These are phyloP conservation scores for Mustela lutreola DNA, from an alignment of 2,113 vertebrate genomes.

Conservation along the genomic window DNA sequence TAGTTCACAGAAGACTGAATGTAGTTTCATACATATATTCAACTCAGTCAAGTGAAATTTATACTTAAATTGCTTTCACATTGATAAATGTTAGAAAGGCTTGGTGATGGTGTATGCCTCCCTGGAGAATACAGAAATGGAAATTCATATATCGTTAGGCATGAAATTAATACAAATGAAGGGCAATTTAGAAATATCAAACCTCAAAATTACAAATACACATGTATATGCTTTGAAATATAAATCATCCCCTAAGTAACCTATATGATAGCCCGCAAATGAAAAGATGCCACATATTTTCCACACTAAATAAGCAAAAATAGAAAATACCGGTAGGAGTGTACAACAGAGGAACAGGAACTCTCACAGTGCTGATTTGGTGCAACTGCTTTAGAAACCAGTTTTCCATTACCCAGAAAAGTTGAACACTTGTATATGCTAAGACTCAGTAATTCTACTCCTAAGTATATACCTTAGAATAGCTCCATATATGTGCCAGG, in stretches of 20 bases:
- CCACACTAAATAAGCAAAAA: not conserved
- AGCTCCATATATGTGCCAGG: not conserved
- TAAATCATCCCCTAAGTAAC: not conserved
- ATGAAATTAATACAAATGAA: not conserved
- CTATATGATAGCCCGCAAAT: not conserved
- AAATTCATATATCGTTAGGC: not conserved
- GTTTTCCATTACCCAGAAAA: not conserved
- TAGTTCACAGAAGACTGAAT: not conserved
- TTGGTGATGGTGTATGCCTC: not conserved
- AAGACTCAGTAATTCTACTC: not conserved
- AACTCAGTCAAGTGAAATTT: not conserved
- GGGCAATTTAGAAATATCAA: not conserved
- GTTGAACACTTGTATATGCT: not conserved
- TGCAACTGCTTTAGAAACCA: not conserved
- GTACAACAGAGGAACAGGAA: not conserved
- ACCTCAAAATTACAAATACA: not conserved
- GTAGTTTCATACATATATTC: not conserved
- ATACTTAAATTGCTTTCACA: not conserved
- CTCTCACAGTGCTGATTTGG: not conserved
- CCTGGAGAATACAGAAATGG: not conserved
- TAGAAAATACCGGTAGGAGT: not conserved
- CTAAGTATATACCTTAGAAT: not conserved
- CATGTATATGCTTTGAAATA: not conserved
- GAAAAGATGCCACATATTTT: not conserved
- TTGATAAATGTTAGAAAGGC: not conserved